Evolutionary conservation across 2,797 vertebrate species (phyloP).

Genomic region (Coreius guichenoti): DNA sequence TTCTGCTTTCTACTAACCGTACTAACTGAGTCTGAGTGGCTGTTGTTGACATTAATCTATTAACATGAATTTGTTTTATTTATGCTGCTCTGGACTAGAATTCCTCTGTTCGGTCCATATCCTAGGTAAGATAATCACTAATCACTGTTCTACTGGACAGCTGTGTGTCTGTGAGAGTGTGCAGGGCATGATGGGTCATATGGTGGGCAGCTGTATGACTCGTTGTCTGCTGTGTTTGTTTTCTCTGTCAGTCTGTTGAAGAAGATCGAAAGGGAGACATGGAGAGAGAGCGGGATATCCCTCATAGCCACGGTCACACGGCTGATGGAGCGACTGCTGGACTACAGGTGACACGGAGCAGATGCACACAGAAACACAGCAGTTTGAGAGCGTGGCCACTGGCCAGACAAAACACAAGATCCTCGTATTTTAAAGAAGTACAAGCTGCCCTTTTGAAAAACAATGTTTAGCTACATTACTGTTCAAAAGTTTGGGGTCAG

Average conservation of each 20-base stretch:
- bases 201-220: background rate
- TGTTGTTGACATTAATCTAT: slow-evolving; percentile 77
- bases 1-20: slow-evolving; percentile 27
- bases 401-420: background rate
- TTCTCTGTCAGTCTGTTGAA: slow-evolving; percentile 87
- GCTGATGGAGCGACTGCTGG: slow-evolving; percentile 95
- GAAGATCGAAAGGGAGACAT: slow-evolving; percentile 99
- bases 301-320: slow-evolving; percentile 97
- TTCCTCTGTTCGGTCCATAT: slow-evolving; percentile 99
- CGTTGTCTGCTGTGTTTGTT: slow-evolving; percentile 62
- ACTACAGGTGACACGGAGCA: slow-evolving; percentile 86
- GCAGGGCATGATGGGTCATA: slow-evolving; percentile 26
- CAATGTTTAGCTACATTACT: too few species aligned
- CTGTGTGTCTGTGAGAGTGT: slow-evolving; percentile 22
- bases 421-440: background rate
- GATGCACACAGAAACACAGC: background rate
- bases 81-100: slow-evolving; percentile 99
- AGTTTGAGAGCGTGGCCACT: background rate
- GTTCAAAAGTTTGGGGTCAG: background rate
- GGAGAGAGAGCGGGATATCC: slow-evolving; percentile 97
- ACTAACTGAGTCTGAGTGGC: slow-evolving; percentile 62
- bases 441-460: background rate
- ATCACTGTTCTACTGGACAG: slow-evolving; percentile 70
- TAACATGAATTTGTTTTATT: slow-evolving; percentile 95
- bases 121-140: slow-evolving; percentile 95